Base-by-base conservation (phyloP, 92 coral and sea anemone species). In the Micromussa lordhowensis region DNA sequence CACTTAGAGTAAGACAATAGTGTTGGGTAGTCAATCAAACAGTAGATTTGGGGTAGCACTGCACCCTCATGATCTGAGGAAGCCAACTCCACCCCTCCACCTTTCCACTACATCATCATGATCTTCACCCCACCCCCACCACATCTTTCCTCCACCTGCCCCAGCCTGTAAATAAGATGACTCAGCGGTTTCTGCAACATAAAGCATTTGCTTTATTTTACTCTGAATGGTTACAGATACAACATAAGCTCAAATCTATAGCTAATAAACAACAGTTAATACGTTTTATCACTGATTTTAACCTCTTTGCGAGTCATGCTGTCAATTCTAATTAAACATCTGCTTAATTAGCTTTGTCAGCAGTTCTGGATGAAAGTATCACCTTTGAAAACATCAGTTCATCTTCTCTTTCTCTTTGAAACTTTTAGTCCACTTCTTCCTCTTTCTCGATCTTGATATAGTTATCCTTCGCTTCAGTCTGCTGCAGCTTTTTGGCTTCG, bases 401-500 rank as follows among this genome's bases (percentile, higher is more conserved):
- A 40, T 9, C 48, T 1, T 9, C 7, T 40, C 7, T 40, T 40
- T 40, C 48, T 40, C 48, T 4, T 44, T 44, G 51, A 34, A 40
- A 8, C 22, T 61, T n/a, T 61, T 28, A 53, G 38, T 81, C 68
- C 75, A 72, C 82, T 2, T 78, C 78, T 54, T 94, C 96, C 75
- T 86, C 96, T 80, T 86, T 88, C 82, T 94, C 91, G 59, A 94
- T 82, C 88, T 92, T 92, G 83, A 94, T 94, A 30, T 44, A 83
- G 44, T 89, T 94, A 53, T 92, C 96, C 48, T 92, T 87, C 0
- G 89, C 85, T 18, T 91, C 96, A 29, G 89, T 54, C 81, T 73
- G 88, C 40, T 87, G 78, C 70, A 89, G 82, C 82, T 94, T 94
- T 84, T 85, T 88, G 53, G 95, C 96, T 64, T 94, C 90, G 30